phyloP scores from a whole-genome alignment of 2,113 vertebrate species.

The Burhinus oedicnemus region DNA sequence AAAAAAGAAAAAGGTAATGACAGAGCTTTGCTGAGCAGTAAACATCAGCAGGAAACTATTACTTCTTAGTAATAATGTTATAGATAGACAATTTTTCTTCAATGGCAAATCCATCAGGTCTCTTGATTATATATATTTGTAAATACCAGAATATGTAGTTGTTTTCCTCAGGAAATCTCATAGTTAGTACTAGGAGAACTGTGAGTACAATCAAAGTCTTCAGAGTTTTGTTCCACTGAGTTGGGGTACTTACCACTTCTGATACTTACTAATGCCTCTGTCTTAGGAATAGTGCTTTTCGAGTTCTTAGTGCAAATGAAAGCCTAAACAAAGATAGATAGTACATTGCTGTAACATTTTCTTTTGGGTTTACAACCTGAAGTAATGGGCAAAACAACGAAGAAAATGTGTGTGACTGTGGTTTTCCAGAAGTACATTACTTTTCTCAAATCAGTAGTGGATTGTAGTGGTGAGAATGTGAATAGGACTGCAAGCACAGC shows the following conservation, averaged over 20 bases:
- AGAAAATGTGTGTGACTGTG: not conserved
- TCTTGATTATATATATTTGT: not conserved
- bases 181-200: not conserved
- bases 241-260: not conserved
- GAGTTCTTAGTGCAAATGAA: not conserved
- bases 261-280: not conserved
- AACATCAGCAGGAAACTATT: not conserved
- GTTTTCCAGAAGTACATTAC: not conserved
- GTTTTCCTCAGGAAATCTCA: not conserved
- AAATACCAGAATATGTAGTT: not conserved
- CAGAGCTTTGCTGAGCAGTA: not conserved
- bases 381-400: not conserved
- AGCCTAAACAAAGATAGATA: not conserved
- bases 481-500: not conserved
- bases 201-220: accelerated
- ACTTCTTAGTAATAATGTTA: not conserved
- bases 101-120: not conserved
- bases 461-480: not conserved
- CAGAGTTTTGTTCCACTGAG: not conserved
- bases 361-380: not conserved
- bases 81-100: not conserved
- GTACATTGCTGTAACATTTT: not conserved
- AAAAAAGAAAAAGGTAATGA: not conserved
- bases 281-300: not conserved
- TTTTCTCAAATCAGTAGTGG: not conserved